phyloP scores from a whole-genome alignment of 2,113 vertebrate species.

The Microcebus griseorufus region DNA sequence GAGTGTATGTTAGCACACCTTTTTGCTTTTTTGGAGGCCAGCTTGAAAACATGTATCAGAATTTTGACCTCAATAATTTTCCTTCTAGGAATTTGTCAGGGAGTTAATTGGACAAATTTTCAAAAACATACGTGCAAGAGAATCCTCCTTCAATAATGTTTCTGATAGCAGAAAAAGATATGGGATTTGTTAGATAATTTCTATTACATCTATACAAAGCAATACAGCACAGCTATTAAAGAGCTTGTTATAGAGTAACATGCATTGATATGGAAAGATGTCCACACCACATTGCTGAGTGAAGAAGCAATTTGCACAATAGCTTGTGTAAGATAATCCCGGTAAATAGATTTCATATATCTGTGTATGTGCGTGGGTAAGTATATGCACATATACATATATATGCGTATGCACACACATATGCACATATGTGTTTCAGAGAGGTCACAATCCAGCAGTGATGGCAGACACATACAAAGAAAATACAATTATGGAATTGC shows the following conservation, averaged over 20 bases:
- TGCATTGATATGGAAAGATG: slow-evolving; percentile 38
- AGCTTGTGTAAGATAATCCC: slow-evolving; percentile 22
- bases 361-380: not conserved
- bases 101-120: slow-evolving; percentile 52
- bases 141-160: not conserved
- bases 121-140: not conserved
- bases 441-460: not conserved
- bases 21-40: not conserved
- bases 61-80: slow-evolving; percentile 51
- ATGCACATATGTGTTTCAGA: not conserved
- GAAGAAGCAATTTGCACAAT: not conserved
- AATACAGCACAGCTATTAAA: not conserved
- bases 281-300: not conserved
- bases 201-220: not conserved
- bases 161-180: slow-evolving; percentile 10
- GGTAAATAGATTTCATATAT: not conserved
- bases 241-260: not conserved
- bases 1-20: not conserved
- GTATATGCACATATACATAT: not conserved
- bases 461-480: not conserved
- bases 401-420: too few relatives aligned
- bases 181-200: slow-evolving; percentile 40
- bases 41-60: slow-evolving; percentile 35
- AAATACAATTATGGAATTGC: not conserved
- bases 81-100: slow-evolving; percentile 50